These are phyloP conservation scores for Scaptodrosophila latifasciaeformis DNA, from an alignment of 2,888 invertebrate species.

Conservation along the genomic window DNA sequence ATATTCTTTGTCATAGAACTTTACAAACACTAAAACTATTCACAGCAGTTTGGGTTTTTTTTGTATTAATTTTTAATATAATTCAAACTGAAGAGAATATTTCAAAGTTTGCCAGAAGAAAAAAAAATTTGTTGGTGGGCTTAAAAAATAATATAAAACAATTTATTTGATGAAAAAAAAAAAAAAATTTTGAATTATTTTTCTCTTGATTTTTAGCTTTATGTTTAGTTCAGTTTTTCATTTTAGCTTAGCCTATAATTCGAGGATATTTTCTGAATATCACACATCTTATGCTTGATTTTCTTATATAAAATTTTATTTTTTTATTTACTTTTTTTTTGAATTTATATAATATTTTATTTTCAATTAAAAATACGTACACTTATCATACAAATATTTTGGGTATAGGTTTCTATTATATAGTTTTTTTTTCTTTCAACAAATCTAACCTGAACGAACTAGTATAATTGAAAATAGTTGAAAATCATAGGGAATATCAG, in stretches of 20 bases:
- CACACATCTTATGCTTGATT: constrained; percentile 55
- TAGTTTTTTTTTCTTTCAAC: constrained; percentile 15
- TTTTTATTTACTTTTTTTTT: constrained; percentile 13
- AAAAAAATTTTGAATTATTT: neutral
- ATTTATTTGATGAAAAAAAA: no score
- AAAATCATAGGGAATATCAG: no score
- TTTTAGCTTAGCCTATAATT: constrained; percentile 44
- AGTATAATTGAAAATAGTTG: neutral
- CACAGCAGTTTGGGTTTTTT: constrained; percentile 68
- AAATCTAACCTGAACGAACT: constrained; percentile 40
- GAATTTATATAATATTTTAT: constrained; percentile 14
- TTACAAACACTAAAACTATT: constrained; percentile 73
- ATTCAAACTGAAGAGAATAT: constrained; percentile 41
- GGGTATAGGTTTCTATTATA: constrained; percentile 8
- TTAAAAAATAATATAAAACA: no score
- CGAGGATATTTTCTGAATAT: constrained; percentile 68
- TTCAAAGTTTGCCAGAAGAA: constrained; percentile 27
- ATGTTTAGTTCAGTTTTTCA: neutral
- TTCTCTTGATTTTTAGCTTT: neutral
- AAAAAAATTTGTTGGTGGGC: no score
- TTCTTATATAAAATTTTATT: constrained; percentile 21
- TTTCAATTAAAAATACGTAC: constrained; percentile 11
- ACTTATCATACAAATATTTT: constrained; percentile 5
- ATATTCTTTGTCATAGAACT: constrained; percentile 43
- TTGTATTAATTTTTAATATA: constrained; percentile 29